Conservation (phyloP, 2,113 vertebrate species). For the Athene cunicularia region DNA sequence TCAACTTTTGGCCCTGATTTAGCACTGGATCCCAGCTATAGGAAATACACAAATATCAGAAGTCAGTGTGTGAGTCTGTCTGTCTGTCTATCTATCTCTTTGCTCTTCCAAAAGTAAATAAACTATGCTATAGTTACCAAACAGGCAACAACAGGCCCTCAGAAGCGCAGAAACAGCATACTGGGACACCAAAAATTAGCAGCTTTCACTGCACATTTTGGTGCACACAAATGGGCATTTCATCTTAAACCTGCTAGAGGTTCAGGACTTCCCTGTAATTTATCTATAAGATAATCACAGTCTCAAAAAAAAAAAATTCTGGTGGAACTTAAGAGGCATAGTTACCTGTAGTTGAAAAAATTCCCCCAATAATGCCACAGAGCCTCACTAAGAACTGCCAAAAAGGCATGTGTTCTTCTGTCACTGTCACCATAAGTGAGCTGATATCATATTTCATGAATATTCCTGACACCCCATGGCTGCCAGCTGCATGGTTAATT, state of each 20-base stretch:
- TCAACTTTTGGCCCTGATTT: not conserved
- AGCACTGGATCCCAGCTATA: not conserved
- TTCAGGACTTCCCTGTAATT: not conserved
- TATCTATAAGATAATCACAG: not conserved
- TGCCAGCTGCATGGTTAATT: conserved; percentile 95
- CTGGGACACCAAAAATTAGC: not conserved
- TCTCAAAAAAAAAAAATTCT: not conserved
- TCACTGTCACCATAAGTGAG: conserved; percentile 96
- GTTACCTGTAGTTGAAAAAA: conserved; percentile 96
- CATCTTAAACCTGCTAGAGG: not conserved
- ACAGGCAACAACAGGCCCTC: not conserved
- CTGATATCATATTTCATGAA: conserved; percentile 99
- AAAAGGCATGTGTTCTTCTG: conserved; percentile 97
- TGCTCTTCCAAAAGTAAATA: not conserved
- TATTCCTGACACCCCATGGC: conserved; percentile 96
- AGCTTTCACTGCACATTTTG: not conserved
- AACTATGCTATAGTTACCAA: not conserved
- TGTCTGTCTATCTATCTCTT: not conserved
- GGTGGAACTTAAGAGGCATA: not conserved
- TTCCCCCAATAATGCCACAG: conserved; percentile 96
- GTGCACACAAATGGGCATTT: not conserved
- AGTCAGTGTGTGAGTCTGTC: not conserved
- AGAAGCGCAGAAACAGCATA: not conserved
- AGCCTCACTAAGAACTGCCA: conserved; percentile 97
- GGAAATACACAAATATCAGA: not conserved